Evolutionary conservation across 2,888 invertebrate species (phyloP).

Genomic region (Orchestes rusci): DNA sequence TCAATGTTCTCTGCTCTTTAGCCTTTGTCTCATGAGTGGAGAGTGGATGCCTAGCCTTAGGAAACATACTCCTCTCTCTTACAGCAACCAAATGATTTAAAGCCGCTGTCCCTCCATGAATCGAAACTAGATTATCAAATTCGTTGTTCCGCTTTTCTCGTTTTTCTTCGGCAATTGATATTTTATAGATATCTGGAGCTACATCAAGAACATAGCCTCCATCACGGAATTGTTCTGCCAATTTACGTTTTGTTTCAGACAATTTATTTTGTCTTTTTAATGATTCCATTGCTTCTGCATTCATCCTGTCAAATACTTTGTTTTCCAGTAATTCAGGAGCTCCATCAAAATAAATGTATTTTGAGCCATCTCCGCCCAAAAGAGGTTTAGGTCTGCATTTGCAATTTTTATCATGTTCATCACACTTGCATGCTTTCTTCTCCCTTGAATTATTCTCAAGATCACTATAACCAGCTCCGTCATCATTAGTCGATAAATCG

Average conservation of each 20-base stretch:
- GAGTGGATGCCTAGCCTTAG: slow-evolving; percentile 27
- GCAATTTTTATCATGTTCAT: slow-evolving; percentile 22
- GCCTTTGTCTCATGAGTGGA: slow-evolving; percentile 24
- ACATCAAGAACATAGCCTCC: slow-evolving; percentile 29
- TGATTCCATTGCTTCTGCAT: too few species aligned
- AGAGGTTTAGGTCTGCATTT: slow-evolving; percentile 19
- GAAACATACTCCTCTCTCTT: slow-evolving; percentile 29
- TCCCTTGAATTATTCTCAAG: neutral
- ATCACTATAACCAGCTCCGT: neutral
- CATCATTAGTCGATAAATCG: too few species aligned
- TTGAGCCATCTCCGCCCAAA: slow-evolving; percentile 3
- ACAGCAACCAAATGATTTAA: slow-evolving; percentile 32
- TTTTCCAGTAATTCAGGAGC: slow-evolving; percentile 4
- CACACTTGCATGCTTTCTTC: slow-evolving; percentile 4
- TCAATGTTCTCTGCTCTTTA: slow-evolving; percentile 29
- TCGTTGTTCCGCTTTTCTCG: slow-evolving; percentile 29
- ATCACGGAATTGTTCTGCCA: slow-evolving; percentile 6
- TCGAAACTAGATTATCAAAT: slow-evolving; percentile 28
- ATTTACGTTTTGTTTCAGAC: neutral
- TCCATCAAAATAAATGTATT: slow-evolving; percentile 12
- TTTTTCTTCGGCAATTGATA: slow-evolving; percentile 12
- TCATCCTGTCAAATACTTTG: too few species aligned
- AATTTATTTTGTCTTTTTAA: slow-evolving; percentile 9
- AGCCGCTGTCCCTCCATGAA: slow-evolving; percentile 30
- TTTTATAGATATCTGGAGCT: slow-evolving; percentile 26